phyloP scores from a whole-genome alignment of 2,888 invertebrate species.

The Pyrgus malvae region DNA sequence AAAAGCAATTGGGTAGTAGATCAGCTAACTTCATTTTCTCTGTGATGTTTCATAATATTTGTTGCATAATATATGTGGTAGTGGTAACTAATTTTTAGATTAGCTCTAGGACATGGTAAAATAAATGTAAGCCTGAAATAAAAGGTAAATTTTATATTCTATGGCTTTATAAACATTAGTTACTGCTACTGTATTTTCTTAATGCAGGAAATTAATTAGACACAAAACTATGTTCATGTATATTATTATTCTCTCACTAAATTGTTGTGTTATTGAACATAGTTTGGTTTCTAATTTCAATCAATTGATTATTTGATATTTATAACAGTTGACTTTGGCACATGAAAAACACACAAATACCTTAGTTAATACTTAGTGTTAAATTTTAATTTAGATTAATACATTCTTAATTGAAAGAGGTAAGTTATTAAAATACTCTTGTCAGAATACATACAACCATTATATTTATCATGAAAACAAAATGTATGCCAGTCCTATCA shows the following conservation, averaged over 20 bases:
- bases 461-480: too few species aligned
- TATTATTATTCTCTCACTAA: too few species aligned
- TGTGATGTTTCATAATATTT: slow-evolving; percentile 1
- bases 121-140: background rate
- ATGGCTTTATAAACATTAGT: slow-evolving; percentile 5
- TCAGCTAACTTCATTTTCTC: slow-evolving; percentile 27
- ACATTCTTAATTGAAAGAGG: background rate
- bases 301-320: too few species aligned
- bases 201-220: too few species aligned
- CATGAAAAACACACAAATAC: too few species aligned
- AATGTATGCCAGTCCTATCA: too few species aligned
- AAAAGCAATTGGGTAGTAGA: slow-evolving; percentile 29
- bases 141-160: background rate
- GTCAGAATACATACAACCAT: too few species aligned
- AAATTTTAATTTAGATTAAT: background rate
- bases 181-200: background rate
- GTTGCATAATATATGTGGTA: background rate
- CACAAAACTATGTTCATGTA: too few species aligned
- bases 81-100: slow-evolving; percentile 15
- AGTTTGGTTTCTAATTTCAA: too few species aligned
- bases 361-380: background rate
- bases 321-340: background rate
- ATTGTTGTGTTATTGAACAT: too few species aligned
- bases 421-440: too few species aligned
- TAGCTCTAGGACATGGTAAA: background rate